Conservation (phyloP, 2,113 vertebrate genomes). For the Nycticebus coucang region DNA sequence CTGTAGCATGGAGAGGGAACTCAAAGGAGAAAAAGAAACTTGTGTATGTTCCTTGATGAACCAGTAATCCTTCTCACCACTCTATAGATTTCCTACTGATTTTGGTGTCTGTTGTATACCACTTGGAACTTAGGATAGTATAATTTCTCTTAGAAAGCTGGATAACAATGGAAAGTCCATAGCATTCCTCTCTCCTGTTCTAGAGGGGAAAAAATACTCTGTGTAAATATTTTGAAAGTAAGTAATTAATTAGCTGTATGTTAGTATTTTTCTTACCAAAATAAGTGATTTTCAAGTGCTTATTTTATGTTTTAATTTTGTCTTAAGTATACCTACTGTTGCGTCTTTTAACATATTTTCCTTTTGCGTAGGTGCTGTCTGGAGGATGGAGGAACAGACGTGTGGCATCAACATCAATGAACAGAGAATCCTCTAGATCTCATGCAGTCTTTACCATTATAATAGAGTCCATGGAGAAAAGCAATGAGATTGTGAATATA, state of each 20-base stretch:
- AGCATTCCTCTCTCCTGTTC: not conserved
- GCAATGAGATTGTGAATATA: constrained; percentile 93
- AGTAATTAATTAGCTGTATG: not conserved
- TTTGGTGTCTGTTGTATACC: not conserved
- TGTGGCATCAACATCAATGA: constrained; percentile 98
- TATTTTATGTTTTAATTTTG: not conserved
- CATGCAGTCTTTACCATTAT: constrained; percentile 97
- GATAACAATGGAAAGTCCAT: not conserved
- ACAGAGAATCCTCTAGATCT: constrained; percentile 96
- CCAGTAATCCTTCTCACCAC: not conserved
- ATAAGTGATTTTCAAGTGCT: not conserved
- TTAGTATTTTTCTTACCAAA: not conserved
- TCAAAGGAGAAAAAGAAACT: not conserved
- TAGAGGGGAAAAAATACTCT: not conserved
- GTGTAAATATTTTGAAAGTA: not conserved
- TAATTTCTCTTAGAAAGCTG: not conserved
- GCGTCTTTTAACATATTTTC: not conserved
- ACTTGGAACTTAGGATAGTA: not conserved
- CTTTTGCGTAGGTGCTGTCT: constrained; percentile 90
- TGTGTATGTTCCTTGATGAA: not conserved
- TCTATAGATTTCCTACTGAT: not conserved
- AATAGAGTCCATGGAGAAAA: constrained; percentile 95
- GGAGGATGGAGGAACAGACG: constrained; percentile 96
- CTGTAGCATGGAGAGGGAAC: not conserved
- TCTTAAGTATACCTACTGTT: not conserved